Conservation (phyloP, 2,888 invertebrate genomes). For the Philereme transversata region DNA sequence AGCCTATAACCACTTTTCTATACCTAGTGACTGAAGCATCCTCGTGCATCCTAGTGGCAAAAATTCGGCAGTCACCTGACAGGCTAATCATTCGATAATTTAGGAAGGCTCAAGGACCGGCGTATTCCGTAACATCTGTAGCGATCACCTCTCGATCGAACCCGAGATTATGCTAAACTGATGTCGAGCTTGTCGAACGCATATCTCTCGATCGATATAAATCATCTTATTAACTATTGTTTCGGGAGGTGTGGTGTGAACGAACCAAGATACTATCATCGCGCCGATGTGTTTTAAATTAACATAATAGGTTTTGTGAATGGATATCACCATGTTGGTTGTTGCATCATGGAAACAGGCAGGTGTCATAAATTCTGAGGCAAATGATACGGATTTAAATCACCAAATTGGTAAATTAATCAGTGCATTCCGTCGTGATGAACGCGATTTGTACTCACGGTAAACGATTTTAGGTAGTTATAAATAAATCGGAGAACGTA, state of each 20-base stretch:
- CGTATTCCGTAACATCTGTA: conserved; percentile 69
- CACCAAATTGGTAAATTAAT: conserved; percentile 15
- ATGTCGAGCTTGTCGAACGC: conserved; percentile 78
- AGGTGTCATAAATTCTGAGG: conserved; percentile 34
- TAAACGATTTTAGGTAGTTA: too few relatives aligned
- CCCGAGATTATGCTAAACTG: conserved; percentile 81
- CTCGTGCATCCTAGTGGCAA: too few relatives aligned
- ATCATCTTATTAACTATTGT: conserved; percentile 85
- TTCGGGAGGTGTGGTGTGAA: conserved; percentile 84
- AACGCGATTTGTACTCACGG: too few relatives aligned
- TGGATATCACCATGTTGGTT: conserved; percentile 79
- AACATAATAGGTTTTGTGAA: conserved; percentile 84
- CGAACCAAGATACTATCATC: conserved; percentile 75
- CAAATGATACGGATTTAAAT: conserved; percentile 12
- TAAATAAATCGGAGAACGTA: too few relatives aligned
- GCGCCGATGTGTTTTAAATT: conserved; percentile 83
- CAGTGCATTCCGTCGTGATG: too few relatives aligned
- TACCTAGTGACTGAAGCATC: too few relatives aligned
- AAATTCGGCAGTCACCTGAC: neutral
- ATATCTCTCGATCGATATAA: conserved; percentile 80
- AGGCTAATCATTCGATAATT: neutral
- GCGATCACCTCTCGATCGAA: conserved; percentile 70
- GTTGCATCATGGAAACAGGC: conserved; percentile 50
- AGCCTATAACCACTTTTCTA: too few relatives aligned
- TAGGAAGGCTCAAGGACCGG: conserved; percentile 29